Conservation (phyloP, 2,797 vertebrate genomes). For the Acanthis flammea region DNA sequence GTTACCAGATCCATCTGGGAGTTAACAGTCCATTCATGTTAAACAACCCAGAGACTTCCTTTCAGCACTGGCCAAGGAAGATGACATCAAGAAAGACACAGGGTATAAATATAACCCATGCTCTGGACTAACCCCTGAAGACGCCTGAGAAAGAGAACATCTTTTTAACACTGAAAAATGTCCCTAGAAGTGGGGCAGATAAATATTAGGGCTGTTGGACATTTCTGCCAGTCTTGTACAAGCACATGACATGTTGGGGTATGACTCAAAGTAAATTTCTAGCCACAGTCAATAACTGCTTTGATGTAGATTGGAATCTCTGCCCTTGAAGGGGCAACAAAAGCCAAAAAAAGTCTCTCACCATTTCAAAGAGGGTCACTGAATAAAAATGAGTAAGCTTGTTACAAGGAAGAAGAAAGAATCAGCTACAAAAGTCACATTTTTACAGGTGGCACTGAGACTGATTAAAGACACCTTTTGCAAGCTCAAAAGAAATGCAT, state of each 20-base stretch:
- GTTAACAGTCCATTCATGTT: neutral
- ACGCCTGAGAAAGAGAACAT: neutral
- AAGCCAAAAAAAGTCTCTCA: neutral
- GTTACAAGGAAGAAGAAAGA: constrained; percentile 35
- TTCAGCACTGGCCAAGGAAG: neutral
- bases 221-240: neutral
- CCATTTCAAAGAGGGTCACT: constrained; percentile 31
- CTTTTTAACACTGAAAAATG: neutral
- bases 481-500: constrained; percentile 30
- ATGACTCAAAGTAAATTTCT: neutral
- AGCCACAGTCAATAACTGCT: constrained; percentile 4
- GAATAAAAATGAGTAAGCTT: constrained; percentile 52
- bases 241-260: neutral
- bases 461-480: constrained; percentile 20
- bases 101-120: neutral
- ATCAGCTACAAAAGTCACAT: neutral
- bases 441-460: neutral
- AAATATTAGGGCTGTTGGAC: neutral
- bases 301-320: constrained; percentile 11
- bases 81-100: neutral
- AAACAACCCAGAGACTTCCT: neutral
- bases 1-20: neutral
- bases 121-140: neutral
- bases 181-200: neutral
- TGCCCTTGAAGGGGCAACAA: neutral